Percentiles rank a stretch among this genome's conserved stretches.
Conservation (phyloP, 1,140 invertebrate species). For the Tigriopus japonicus region DNA sequence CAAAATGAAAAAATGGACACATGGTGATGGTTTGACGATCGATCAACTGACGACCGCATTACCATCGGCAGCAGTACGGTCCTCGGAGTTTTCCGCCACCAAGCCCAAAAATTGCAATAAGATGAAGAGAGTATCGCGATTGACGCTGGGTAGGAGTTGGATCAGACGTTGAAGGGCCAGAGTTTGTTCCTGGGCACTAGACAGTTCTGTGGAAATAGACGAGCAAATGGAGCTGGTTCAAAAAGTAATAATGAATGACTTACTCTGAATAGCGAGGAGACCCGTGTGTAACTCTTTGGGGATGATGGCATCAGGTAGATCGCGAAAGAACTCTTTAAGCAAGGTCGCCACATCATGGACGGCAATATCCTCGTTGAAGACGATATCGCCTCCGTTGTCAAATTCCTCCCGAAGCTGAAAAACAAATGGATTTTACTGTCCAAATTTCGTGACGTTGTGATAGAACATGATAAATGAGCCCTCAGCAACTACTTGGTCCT, state of each 20-base stretch:
- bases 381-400: constrained; percentile 55
- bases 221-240: not conserved
- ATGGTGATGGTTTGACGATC: not conserved
- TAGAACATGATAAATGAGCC: no score
- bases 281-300: constrained; percentile 68
- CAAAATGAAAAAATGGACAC: constrained; percentile 2
- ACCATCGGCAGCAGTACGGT: constrained; percentile 23
- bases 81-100: constrained; percentile 50
- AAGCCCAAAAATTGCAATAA: constrained; percentile 58
- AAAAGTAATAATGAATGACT: constrained; percentile 25
- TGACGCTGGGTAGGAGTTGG: constrained; percentile 58
- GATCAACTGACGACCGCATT: not conserved
- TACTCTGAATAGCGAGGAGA: constrained; percentile 78
- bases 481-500: no score
- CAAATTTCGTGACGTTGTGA: no score
- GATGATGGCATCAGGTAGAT: constrained; percentile 75
- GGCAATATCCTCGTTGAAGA: constrained; percentile 55
- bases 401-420: constrained; percentile 66
- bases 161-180: constrained; percentile 47
- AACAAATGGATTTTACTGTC: no score
- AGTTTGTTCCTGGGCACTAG: constrained; percentile 49
- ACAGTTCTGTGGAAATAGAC: constrained; percentile 32
- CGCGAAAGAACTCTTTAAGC: constrained; percentile 78
- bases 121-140: constrained; percentile 66
- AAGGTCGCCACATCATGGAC: constrained; percentile 81